Evolutionary conservation across 23 tunicate genomes (phyloP), one percentile per base, ranked within the genome.

Genomic region (Ciona savignyi): DNA sequence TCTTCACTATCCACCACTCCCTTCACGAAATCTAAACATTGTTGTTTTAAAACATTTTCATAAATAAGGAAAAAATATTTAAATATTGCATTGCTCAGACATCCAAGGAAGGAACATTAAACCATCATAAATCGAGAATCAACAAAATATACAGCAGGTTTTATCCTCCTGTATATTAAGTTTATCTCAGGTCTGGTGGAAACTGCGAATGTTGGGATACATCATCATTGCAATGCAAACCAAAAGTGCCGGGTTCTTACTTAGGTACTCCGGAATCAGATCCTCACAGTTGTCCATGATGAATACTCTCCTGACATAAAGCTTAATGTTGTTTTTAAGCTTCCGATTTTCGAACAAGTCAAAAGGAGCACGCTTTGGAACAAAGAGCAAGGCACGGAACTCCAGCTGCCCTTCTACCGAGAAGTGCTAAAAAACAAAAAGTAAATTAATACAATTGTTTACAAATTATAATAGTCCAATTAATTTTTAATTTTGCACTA

Each of bases 241-340:
- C 9, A 9, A 9, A 6, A 42, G 15, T 15, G 11, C 56, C 56
- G 11, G 11, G 15, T 1, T 78, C 97, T 84, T 75, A 91, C 97
- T 93, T 21, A 93, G 73, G 64, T 93, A 93, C 69, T 93, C 98
- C 2, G 98, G 98, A 51, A 93, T 93, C 1, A 93, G 82, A 30
- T 93, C 98, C 49, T 93, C 98, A 62, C 98, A 93, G 80, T 93
- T 86, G 74, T 93, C 93, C 98, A 91, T 93, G 81, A 93, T 93
- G 80, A 93, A 93, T 4, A 91, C 97, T 33, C 97, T 76, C 26
- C 97, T 71, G 30, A 91, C 97, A 71, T 91, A 91, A 86, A 91
- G 62, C 71, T 91, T 91, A 77, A 91, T 91, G 86, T 91, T 91
- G 83, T 91, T 91, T 65, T 91, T 91, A 81, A 78, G 73, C 63